Evolutionary conservation across 2,113 vertebrate species (phyloP).

Genomic region (Phocoena sinus): DNA sequence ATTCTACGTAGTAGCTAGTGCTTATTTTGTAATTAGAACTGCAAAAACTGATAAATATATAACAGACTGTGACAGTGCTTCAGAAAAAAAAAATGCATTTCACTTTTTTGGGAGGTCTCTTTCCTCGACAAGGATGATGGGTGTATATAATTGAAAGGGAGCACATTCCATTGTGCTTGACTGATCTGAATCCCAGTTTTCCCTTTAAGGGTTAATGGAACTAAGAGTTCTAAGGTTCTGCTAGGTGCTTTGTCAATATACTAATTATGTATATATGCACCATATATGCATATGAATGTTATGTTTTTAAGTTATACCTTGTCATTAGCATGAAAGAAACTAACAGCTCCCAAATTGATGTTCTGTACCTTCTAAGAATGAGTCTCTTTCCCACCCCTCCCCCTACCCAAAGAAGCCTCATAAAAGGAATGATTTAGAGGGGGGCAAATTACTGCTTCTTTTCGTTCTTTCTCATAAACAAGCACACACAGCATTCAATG

Average conservation of each 20-base stretch:
- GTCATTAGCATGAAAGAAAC: slow-evolving; percentile 49
- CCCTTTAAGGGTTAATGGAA: slow-evolving; percentile 43
- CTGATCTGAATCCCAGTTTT: background rate
- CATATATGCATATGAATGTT: slow-evolving; percentile 53
- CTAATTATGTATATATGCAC: slow-evolving; percentile 54
- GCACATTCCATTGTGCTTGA: background rate
- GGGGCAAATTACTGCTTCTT: slow-evolving; percentile 26
- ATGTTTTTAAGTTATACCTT: slow-evolving; percentile 54
- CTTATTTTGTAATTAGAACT: slow-evolving; percentile 65
- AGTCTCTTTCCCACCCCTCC: background rate
- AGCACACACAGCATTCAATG: slow-evolving; percentile 16
- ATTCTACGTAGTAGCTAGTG: slow-evolving; percentile 61
- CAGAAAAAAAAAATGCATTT: slow-evolving; percentile 32
- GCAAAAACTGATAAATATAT: slow-evolving; percentile 49
- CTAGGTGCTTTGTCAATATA: slow-evolving; percentile 53
- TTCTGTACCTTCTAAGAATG: slow-evolving; percentile 50
- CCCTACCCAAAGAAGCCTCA: background rate
- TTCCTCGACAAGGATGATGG: background rate
- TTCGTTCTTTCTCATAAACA: slow-evolving; percentile 38
- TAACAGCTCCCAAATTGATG: slow-evolving; percentile 15
- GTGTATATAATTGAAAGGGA: background rate
- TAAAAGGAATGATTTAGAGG: slow-evolving; percentile 8
- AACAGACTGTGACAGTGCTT: slow-evolving; percentile 26
- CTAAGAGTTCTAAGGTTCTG: slow-evolving; percentile 39
- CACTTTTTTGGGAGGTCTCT: slow-evolving; percentile 20